Percentiles rank a stretch among this genome's conserved stretches.
Evolutionary conservation across 2,113 vertebrate species (phyloP).

Genomic region (Chrysemys picta): DNA sequence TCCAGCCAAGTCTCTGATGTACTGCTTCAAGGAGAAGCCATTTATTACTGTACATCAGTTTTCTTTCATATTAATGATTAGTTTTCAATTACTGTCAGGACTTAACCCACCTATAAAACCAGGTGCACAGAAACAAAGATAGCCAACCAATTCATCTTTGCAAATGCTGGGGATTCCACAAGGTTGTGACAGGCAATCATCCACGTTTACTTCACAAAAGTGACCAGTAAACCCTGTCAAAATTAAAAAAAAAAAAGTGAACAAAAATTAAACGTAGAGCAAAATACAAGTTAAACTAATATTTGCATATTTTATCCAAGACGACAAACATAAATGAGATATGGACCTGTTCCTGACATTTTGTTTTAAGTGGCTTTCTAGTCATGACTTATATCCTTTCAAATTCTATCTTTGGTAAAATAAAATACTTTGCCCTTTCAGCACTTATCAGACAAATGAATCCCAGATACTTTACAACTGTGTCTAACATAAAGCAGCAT

Average conservation of each 20-base stretch:
- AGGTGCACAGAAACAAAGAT: slow-evolving; percentile 87
- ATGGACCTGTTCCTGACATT: background rate
- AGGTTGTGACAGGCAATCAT: slow-evolving; percentile 78
- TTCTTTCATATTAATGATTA: background rate
- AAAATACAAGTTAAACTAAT: background rate
- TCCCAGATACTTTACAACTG: background rate
- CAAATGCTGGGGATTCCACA: slow-evolving; percentile 85
- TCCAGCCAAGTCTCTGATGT: background rate
- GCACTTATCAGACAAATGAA: background rate
- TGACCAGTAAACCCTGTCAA: slow-evolving; percentile 81
- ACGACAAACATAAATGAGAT: background rate
- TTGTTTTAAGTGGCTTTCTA: background rate
- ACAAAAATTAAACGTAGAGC: background rate
- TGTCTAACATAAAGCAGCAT: background rate
- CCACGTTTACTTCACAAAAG: slow-evolving; percentile 79
- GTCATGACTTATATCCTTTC: background rate
- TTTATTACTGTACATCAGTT: background rate
- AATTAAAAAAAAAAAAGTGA: background rate
- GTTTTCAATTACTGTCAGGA: background rate
- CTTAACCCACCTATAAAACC: slow-evolving; percentile 85
- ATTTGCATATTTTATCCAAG: background rate
- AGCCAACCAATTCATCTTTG: slow-evolving; percentile 74
- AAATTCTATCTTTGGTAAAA: background rate
- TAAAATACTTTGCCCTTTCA: background rate
- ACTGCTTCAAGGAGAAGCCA: background rate